Base-by-base conservation (phyloP, 2,113 vertebrate genomes). In the Turdus rufiventris region DNA sequence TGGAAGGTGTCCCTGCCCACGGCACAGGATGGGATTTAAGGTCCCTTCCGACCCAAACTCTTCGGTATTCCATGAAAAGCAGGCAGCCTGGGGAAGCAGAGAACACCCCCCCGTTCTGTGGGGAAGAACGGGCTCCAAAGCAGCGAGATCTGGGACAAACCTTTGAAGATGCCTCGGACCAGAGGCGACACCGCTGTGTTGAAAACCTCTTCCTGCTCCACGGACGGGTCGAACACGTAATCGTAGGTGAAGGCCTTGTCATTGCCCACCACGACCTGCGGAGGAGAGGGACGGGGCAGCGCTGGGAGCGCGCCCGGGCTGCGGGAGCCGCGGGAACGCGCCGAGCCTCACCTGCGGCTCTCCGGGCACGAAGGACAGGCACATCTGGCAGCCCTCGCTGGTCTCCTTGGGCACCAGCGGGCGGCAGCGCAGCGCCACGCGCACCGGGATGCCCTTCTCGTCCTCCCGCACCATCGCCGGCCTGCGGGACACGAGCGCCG, bases 171-270 rank as follows among this genome's bases (percentile, higher is more conserved):
- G 50, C 99, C 99, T 34, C 88, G 89, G 68, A 99, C 85, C 67
- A 99, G 98, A 2, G 99, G 98, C 5, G 98, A 98, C 10, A 99
- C 98, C 3, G 98, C 98, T 0, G 97, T 96, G 79, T 61, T 98
- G 95, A 98, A 99, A 18, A 99, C 99, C 82, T 99, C 99, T 67
- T 99, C 99, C 95, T 99, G 99, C 89, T 99, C 99, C 4, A 98
- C 96, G 20, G 98, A 97, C 0, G 99, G 98, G 89, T 99, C 99
- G 88, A 99, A 99, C 18, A 99, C 99, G 76, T 98, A 99, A 85
- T 99, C 99, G 7, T 99, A 99, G 0, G 99, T 99, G 96, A 99
- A 99, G 0, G 98, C 97, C 66, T 99, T 99, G 42, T 99, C 98
- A 7, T 94, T 98, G 14, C 99, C 98, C 42, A 99, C 98, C 34